phyloP scores from a whole-genome alignment of 1,140 invertebrate genomes.

The Oryctes rhinoceros region DNA sequence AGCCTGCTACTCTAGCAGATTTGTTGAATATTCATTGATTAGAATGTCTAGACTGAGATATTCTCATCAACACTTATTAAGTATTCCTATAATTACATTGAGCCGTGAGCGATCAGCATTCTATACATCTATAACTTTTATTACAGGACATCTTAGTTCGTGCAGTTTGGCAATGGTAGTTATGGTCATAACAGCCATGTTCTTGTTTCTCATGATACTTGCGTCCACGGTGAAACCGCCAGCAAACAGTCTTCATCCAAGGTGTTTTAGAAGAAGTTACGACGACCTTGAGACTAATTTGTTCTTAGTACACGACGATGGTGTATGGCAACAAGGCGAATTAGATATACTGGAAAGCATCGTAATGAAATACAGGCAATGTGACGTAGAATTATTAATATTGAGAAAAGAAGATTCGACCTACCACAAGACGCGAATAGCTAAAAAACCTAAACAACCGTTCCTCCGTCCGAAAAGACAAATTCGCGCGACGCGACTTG shows the following conservation, averaged over 20 bases:
- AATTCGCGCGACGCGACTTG: neutral
- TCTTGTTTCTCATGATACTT: conserved; percentile 51
- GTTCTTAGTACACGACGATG: conserved; percentile 51
- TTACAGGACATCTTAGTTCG: conserved; percentile 54
- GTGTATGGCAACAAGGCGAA: conserved; percentile 49
- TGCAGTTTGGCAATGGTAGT: conserved; percentile 53
- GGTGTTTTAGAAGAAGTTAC: conserved; percentile 24
- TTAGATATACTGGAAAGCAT: conserved; percentile 51
- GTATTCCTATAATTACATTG: no score
- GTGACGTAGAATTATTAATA: conserved; percentile 43
- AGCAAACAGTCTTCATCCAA: conserved; percentile 12
- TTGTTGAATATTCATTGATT: no score
- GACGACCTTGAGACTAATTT: conserved; percentile 26
- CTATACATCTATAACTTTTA: conserved; percentile 36
- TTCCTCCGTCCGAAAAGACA: conserved; percentile 37
- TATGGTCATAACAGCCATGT: conserved; percentile 47
- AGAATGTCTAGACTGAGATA: no score
- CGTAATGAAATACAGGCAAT: conserved; percentile 36
- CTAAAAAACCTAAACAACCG: neutral
- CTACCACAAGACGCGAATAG: neutral
- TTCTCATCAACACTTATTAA: no score
- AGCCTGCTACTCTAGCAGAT: no score
- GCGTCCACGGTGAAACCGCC: conserved; percentile 45
- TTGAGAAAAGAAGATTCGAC: conserved; percentile 6
- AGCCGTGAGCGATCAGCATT: no score